These are phyloP conservation scores for Malacosoma neustria DNA, from an alignment of 2,888 invertebrate species.

Conservation along the genomic window DNA sequence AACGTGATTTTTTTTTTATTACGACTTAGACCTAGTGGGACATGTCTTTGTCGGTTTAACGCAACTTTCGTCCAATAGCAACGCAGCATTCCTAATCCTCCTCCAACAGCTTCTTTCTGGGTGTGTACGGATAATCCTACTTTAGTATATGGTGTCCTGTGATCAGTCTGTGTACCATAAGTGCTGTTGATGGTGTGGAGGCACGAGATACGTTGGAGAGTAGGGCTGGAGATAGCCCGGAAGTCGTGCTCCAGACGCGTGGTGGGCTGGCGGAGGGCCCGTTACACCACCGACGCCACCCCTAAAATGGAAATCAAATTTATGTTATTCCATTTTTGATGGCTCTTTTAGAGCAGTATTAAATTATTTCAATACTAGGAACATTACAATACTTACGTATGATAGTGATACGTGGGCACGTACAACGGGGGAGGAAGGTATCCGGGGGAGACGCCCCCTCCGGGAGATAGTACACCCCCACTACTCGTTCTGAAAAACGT, in stretches of 20 bases:
- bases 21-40: no score
- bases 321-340: no score
- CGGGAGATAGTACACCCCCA: conserved; percentile 62
- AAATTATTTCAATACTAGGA: no score
- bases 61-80: no score
- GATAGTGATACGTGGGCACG: conserved; percentile 68
- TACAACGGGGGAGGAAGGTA: conserved; percentile 62
- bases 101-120: no score
- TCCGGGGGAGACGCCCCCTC: conserved; percentile 62
- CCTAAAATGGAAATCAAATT: no score
- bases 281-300: conserved; percentile 79
- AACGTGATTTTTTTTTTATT: no score
- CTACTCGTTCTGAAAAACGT: conserved; percentile 35
- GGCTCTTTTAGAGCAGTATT: no score
- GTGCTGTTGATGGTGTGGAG: conserved; percentile 76
- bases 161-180: conserved; percentile 85
- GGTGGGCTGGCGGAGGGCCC: conserved; percentile 90
- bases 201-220: conserved; percentile 64
- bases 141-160: not conserved
- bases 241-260: conserved; percentile 79
- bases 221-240: conserved; percentile 68
- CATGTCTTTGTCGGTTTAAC: no score
- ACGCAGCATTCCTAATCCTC: no score
- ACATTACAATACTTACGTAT: conserved; percentile 66
- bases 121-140: not conserved